Evolutionary conservation across 2,888 invertebrate species (phyloP), one percentile per base, ranked within the genome.

Genomic region (Sphaeridia pumilis): DNA sequence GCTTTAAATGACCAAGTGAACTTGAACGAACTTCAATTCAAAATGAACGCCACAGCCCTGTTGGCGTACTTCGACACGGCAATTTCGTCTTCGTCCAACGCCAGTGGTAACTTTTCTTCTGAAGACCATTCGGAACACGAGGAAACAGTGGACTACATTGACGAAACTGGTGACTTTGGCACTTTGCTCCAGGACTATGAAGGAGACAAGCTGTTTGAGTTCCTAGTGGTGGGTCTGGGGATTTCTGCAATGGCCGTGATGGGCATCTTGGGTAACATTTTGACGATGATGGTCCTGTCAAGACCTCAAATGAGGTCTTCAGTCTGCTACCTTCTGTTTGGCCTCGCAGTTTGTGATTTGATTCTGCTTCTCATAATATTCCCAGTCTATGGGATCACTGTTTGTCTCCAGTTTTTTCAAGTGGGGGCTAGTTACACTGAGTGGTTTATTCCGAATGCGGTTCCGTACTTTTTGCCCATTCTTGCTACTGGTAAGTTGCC

Each of bases 241-340:
- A 31, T 57, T 14, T 46, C 42, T 28, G 28, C 49, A 20, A 38
- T 57, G 24, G 52, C 54, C 28, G 44, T 84, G 24, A 81, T 84
- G 66, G 94, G 93, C 5, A 78, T 93, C 57, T 76, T 88, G 41
- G 93, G 93, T 60, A 93, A 93, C 72, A 78, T 86, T 55, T 83
- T 93, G 49, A 83, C 92, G 31, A 87, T 88, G 78, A 81, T 90
- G 57, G 89, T 92, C 66, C 75, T 92, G 46, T 85, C 87, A 54
- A 79, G 90, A 49, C 89, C 90, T 25, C 85, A 92, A 72, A 94
- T 94, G 94, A 81, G 87, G 67, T 89, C 89, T 55, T 90, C 93
- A 68, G 88, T 93, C 68, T 94, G 94, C 73, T 87, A 89, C 71
- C 79, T 93, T 68, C 78, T 95, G 57, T 87, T 90, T 61, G 92